Base-by-base conservation (phyloP, 92 coral and sea anemone genomes). In the Siderastrea siderea region DNA sequence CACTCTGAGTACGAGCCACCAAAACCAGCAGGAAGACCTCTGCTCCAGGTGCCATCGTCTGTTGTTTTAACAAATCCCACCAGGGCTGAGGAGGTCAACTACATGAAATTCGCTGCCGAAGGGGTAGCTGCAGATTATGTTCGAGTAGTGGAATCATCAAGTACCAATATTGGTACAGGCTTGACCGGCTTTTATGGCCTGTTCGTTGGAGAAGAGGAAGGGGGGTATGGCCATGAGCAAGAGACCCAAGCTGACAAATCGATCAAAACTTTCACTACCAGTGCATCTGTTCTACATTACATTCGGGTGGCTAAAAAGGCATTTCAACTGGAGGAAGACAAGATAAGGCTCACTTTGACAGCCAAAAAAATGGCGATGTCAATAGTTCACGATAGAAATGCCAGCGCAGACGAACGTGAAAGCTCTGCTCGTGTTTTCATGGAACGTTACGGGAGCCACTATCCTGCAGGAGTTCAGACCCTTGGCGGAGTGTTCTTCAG, bases 401-500 rank as follows among this genome's bases (percentile, higher is more conserved):
- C 54, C 54, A 70, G 48, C 8, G 48, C 3, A 2, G 55, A 9
- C 15, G 51, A 79, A 14, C 7, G 8, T 0, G 77, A 69, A 52
- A 17, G 71, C 2, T n/a, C 49, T 26, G 88, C 92, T 71, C 82
- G 87, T 10, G 9, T 1, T 8, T 88, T 88, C 74, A 26, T 88
- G 61, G 11, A 88, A 57, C 84, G 79, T 11, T 88, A 66, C 12
- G 92, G 88, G 19, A 88, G 92, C 60, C 88, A 88, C 76, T 52
- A 63, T 67, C 92, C 92, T 5, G 88, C 84, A 0, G 92, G 92
- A 2, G 66, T 46, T 17, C 92, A 88, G 47, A 88, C 88, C 17
- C 92, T 88, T 43, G 92, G 92, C 6, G 92, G 92, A 12, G 71
- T 82, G 68, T 78, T 88, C 45, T 88, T 88, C 62, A 75, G 88